Evolutionary conservation across 2,888 invertebrate species (phyloP).

Genomic region (Saturnia japonica): DNA sequence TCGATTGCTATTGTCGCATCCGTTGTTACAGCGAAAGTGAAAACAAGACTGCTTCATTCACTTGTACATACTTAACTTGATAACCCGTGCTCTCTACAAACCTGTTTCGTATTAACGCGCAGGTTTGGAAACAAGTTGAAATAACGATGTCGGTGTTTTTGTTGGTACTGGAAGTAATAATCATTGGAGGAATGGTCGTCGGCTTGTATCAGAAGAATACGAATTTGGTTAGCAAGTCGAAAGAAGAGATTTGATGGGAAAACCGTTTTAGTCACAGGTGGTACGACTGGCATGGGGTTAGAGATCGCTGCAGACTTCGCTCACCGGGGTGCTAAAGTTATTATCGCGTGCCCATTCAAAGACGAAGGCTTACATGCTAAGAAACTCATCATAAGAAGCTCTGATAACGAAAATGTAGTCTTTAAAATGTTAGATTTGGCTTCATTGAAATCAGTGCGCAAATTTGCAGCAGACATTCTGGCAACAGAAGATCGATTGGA

Average conservation of each 20-base stretch:
- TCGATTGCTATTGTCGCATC: slow-evolving; percentile 25
- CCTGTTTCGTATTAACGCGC: background rate
- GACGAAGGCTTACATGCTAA: slow-evolving; percentile 61
- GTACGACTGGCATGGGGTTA: slow-evolving; percentile 70
- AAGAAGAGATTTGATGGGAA: slow-evolving; percentile 64
- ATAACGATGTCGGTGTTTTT: slow-evolving; percentile 47
- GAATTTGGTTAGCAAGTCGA: slow-evolving; percentile 66
- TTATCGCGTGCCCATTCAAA: slow-evolving; percentile 68
- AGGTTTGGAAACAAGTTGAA: background rate
- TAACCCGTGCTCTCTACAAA: slow-evolving; percentile 27
- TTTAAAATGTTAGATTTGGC: slow-evolving; percentile 89
- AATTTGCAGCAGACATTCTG: slow-evolving; percentile 89
- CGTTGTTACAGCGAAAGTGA: slow-evolving; percentile 45
- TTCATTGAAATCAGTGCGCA: slow-evolving; percentile 87
- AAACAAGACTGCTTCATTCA: slow-evolving; percentile 39
- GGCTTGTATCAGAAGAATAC: slow-evolving; percentile 70
- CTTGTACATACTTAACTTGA: slow-evolving; percentile 29
- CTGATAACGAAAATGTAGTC: slow-evolving; percentile 85
- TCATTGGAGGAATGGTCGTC: slow-evolving; percentile 50
- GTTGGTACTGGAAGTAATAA: slow-evolving; percentile 44
- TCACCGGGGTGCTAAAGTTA: slow-evolving; percentile 66
- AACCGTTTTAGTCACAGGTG: slow-evolving; percentile 62
- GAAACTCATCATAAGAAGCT: slow-evolving; percentile 84
- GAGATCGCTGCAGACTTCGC: slow-evolving; percentile 71
- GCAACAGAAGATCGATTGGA: slow-evolving; percentile 87